Percentiles rank a stretch among this genome's conserved stretches.
These are phyloP conservation scores for Pediacus dermestoides DNA, from an alignment of 2,888 invertebrate genomes.

Conservation along the genomic window DNA sequence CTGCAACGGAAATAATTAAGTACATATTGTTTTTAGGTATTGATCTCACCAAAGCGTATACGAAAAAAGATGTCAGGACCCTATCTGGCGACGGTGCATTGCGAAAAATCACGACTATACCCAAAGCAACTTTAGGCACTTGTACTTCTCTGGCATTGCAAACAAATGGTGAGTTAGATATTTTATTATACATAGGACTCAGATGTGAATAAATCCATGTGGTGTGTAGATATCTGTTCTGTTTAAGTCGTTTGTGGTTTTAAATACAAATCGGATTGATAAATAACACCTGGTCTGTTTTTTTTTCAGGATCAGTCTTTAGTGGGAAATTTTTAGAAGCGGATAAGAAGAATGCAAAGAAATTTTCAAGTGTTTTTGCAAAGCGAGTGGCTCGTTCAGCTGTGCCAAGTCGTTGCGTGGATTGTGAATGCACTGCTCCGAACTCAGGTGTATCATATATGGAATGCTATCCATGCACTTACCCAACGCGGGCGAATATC, in stretches of 20 bases:
- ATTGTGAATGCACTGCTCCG: constrained; percentile 67
- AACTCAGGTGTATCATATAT: constrained; percentile 63
- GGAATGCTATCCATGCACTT: constrained; percentile 61
- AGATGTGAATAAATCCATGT: too few relatives aligned
- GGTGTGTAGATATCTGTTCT: too few relatives aligned
- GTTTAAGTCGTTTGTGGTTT: too few relatives aligned
- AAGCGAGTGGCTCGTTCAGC: constrained; percentile 65
- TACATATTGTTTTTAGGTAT: constrained; percentile 55
- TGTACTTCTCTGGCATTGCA: constrained; percentile 80
- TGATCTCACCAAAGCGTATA: constrained; percentile 73
- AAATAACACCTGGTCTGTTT: constrained; percentile 1
- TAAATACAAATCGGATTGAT: too few relatives aligned
- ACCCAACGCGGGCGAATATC: constrained; percentile 35
- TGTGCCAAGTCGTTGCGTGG: constrained; percentile 57
- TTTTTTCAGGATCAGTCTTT: constrained; percentile 57
- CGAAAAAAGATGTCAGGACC: constrained; percentile 69
- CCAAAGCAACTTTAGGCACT: constrained; percentile 71
- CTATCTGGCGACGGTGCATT: constrained; percentile 70
- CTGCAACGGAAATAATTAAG: constrained; percentile 16
- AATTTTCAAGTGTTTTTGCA: constrained; percentile 64
- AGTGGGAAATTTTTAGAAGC: constrained; percentile 58
- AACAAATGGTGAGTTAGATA: constrained; percentile 65
- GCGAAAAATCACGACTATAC: constrained; percentile 68
- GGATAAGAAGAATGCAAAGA: constrained; percentile 57
- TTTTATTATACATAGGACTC: too few relatives aligned